Conservation (phyloP, 2,797 vertebrate genomes). For the Atherinosoma microstoma region DNA sequence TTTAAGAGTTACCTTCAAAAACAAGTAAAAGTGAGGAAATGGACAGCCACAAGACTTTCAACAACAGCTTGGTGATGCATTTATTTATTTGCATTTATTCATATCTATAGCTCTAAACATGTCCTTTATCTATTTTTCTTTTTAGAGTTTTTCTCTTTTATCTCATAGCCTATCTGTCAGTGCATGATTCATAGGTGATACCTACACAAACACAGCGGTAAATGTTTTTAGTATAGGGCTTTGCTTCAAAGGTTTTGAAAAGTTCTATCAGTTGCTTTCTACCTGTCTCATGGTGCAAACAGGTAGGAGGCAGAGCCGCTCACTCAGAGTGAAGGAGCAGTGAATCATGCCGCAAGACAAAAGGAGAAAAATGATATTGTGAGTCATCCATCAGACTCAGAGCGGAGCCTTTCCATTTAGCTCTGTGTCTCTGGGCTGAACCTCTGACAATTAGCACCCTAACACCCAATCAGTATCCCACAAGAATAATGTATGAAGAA, state of each 20-base stretch:
- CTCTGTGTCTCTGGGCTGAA: constrained; percentile 54
- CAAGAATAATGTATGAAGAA: constrained; percentile 35
- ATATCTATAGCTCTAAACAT: no score
- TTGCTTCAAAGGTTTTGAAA: constrained; percentile 30
- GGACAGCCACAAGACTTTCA: not conserved
- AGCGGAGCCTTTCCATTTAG: constrained; percentile 60
- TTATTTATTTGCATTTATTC: no score
- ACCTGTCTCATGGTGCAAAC: constrained; percentile 35
- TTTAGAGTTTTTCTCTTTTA: not conserved
- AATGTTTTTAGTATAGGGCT: constrained; percentile 19
- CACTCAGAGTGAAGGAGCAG: constrained; percentile 30
- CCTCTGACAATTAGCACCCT: constrained; percentile 57
- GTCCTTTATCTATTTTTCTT: not conserved
- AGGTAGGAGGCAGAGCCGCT: constrained; percentile 38
- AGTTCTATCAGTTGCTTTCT: constrained; percentile 8
- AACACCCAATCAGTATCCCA: constrained; percentile 34
- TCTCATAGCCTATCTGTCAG: not conserved
- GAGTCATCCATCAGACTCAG: constrained; percentile 62
- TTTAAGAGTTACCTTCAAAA: not conserved
- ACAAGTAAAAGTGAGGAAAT: not conserved
- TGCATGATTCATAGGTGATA: constrained; percentile 5
- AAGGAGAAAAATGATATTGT: constrained; percentile 40
- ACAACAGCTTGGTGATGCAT: not conserved
- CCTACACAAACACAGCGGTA: constrained; percentile 34
- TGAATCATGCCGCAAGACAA: constrained; percentile 56